A percentile compares a stretch with the other conserved stretches of the same genome.
phyloP scores from a whole-genome alignment of 1,140 invertebrate genomes.

The Berghia stephanieae region DNA sequence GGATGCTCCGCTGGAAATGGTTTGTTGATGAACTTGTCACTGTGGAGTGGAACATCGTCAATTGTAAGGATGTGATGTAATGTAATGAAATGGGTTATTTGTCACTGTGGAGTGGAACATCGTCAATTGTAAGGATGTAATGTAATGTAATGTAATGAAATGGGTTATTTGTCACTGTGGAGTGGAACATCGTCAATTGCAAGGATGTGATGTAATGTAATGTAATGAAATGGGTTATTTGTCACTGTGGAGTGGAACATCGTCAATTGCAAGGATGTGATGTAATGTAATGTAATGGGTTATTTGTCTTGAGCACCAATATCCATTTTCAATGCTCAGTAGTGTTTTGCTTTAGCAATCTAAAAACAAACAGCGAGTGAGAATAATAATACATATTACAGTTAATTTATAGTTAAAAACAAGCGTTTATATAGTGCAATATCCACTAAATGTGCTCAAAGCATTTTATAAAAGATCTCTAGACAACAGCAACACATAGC shows the following conservation, averaged over 20 bases:
- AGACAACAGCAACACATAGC: no score
- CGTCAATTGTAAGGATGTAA: neutral
- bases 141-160: neutral
- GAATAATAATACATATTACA: no score
- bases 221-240: neutral
- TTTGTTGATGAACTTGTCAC: constrained; percentile 47
- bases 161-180: neutral
- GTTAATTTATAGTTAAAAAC: no score
- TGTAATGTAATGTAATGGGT: neutral
- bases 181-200: neutral
- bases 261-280: neutral
- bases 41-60: constrained; percentile 29
- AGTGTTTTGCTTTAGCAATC: no score
- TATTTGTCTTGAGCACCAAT: no score
- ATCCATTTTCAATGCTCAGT: no score
- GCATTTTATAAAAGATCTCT: no score
- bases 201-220: neutral
- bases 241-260: neutral
- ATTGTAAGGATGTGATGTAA: neutral
- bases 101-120: neutral
- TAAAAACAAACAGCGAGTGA: no score
- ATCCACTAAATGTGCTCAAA: no score
- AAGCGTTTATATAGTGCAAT: no score
- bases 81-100: neutral
- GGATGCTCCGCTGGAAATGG: constrained; percentile 61